phyloP scores from a whole-genome alignment of 2,888 invertebrate genomes.

The Eugnorisma glareosa region DNA sequence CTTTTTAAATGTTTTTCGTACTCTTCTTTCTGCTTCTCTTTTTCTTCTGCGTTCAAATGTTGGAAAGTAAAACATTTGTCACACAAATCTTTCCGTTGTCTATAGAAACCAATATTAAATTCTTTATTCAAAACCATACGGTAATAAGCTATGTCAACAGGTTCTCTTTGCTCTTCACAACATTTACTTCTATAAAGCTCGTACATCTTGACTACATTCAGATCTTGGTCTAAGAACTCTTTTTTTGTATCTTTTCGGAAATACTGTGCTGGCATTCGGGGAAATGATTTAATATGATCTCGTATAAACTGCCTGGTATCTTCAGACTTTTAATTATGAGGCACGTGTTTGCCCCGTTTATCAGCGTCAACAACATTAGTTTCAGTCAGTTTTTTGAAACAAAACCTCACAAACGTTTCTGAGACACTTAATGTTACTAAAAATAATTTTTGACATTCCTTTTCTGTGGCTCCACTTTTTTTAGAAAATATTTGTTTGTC shows the following conservation, averaged over 20 bases:
- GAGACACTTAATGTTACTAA: too few relatives aligned
- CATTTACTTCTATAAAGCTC: constrained; percentile 37
- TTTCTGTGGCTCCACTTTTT: too few relatives aligned
- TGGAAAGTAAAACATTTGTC: constrained; percentile 47
- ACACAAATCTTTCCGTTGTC: constrained; percentile 50
- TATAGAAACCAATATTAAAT: constrained; percentile 53
- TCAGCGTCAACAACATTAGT: too few relatives aligned
- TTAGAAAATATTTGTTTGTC: too few relatives aligned
- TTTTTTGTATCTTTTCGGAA: constrained; percentile 41
- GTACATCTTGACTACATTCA: constrained; percentile 49
- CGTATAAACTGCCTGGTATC: background rate
- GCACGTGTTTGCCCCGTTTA: too few relatives aligned
- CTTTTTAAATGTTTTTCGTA: constrained; percentile 38
- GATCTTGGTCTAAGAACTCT: constrained; percentile 45
- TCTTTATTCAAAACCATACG: constrained; percentile 46
- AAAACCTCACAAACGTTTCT: too few relatives aligned
- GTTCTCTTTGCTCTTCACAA: constrained; percentile 39
- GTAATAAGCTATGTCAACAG: constrained; percentile 37
- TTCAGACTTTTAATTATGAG: too few relatives aligned
- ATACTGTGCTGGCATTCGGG: constrained; percentile 43
- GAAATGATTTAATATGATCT: constrained; percentile 51
- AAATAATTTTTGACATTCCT: too few relatives aligned
- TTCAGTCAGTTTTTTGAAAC: too few relatives aligned
- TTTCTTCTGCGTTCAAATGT: constrained; percentile 44
- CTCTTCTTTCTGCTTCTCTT: constrained; percentile 43